phyloP scores from a whole-genome alignment of 2,113 vertebrate genomes.

The Oenanthe oenanthe region DNA sequence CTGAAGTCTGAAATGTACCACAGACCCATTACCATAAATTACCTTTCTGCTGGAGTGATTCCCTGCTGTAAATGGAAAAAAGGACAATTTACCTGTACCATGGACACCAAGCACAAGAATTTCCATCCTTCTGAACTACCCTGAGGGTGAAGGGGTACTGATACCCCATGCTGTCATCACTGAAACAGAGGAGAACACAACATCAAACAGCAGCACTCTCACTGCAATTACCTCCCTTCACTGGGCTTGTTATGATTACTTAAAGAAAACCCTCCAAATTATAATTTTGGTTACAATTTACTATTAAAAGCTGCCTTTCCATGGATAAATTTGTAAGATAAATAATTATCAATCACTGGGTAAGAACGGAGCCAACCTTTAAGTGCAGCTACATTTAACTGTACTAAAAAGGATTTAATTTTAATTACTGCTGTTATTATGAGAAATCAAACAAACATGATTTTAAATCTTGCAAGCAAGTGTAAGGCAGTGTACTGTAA shows the following conservation, averaged over 20 bases:
- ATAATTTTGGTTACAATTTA: background rate
- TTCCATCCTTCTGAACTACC: slow-evolving; percentile 95
- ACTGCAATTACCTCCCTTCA: background rate
- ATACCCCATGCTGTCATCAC: slow-evolving; percentile 98
- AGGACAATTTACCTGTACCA: slow-evolving; percentile 91
- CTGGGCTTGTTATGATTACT: background rate
- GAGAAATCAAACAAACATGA: background rate
- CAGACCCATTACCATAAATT: background rate
- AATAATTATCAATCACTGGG: background rate
- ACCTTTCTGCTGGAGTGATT: slow-evolving; percentile 30
- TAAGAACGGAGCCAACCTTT: background rate
- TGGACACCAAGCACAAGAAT: slow-evolving; percentile 95
- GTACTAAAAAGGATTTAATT: background rate
- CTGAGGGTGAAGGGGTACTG: slow-evolving; percentile 97
- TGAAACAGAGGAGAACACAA: slow-evolving; percentile 71
- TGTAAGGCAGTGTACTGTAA: background rate
- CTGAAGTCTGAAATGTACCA: background rate
- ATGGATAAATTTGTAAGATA: background rate
- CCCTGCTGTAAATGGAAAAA: background rate
- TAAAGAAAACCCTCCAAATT: background rate
- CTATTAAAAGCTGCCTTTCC: background rate
- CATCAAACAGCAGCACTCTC: slow-evolving; percentile 11
- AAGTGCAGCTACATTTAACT: background rate
- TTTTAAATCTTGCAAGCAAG: background rate
- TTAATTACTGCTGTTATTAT: background rate